phyloP scores from a whole-genome alignment of 1,140 invertebrate species.

The Temnothorax curvispinosus region DNA sequence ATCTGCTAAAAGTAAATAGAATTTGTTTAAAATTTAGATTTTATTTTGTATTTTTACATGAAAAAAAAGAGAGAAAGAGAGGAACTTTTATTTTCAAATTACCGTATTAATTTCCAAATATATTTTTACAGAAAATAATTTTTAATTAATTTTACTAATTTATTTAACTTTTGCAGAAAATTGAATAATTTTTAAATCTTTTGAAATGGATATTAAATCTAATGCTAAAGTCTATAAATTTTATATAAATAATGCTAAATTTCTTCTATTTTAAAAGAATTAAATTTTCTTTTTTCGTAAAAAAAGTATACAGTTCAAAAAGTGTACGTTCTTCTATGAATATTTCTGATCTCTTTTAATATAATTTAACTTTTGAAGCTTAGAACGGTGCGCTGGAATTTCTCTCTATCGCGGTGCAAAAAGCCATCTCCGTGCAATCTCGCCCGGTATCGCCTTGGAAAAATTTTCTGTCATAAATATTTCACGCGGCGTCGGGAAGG shows the following conservation, averaged over 20 bases:
- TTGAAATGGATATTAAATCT: not conserved
- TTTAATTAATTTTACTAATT: not conserved
- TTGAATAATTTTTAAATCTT: not conserved
- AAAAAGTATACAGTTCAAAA: not conserved
- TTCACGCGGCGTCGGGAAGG: slow-evolving; percentile 13
- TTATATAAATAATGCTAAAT: not conserved
- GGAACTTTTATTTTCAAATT: not conserved
- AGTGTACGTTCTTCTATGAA: not conserved
- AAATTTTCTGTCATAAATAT: slow-evolving; percentile 50
- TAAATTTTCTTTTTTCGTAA: not conserved
- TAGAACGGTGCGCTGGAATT: not conserved
- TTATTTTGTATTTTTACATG: not conserved
- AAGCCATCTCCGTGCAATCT: not conserved
- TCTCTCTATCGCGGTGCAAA: not conserved
- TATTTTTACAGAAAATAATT: not conserved
- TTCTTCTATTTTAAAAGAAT: not conserved
- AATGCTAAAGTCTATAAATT: not conserved
- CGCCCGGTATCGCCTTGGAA: not conserved
- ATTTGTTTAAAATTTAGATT: not conserved
- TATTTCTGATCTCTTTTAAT: not conserved
- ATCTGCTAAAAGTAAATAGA: not conserved
- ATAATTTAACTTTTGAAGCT: not conserved
- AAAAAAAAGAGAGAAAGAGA: not conserved
- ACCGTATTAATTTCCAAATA: not conserved
- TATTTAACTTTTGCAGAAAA: not conserved